Conservation (phyloP, 2,797 vertebrate genomes). For the Acestrorhynchus altus region DNA sequence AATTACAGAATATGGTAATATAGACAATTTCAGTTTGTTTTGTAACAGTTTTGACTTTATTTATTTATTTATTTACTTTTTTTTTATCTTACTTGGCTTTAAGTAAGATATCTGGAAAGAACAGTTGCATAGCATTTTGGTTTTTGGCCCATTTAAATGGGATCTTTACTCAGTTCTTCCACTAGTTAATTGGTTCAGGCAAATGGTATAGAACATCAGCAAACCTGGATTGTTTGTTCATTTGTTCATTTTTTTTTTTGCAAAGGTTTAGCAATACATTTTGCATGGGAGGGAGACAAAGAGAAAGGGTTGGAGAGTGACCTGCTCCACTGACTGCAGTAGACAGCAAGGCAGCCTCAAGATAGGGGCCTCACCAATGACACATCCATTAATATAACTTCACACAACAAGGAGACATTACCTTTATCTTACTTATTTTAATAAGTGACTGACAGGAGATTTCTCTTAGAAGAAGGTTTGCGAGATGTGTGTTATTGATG, state of each 20-base stretch:
- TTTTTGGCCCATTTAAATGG: neutral
- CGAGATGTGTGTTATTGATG: no score
- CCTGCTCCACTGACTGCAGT: neutral
- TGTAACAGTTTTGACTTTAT: neutral
- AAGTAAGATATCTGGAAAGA: neutral
- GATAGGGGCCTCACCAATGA: slow-evolving; percentile 14
- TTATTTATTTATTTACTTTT: neutral
- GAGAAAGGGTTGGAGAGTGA: neutral
- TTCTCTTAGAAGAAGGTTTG: no score
- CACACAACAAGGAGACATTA: slow-evolving; percentile 11
- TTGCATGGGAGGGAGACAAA: neutral
- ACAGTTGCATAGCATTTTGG: neutral
- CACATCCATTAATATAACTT: slow-evolving; percentile 17
- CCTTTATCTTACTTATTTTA: no score
- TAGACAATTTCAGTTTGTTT: neutral
- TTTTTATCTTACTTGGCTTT: neutral
- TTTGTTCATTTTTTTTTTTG: neutral
- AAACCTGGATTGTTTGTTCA: slow-evolving; percentile 4
- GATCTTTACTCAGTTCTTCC: slow-evolving; percentile 14
- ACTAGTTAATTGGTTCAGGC: neutral
- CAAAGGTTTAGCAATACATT: neutral
- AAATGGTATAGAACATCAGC: neutral
- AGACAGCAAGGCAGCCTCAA: slow-evolving; percentile 10
- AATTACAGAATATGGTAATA: slow-evolving; percentile 3
- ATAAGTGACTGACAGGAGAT: no score